phyloP scores from a whole-genome alignment of 2,797 vertebrate species.

The Clarias pachynema region DNA sequence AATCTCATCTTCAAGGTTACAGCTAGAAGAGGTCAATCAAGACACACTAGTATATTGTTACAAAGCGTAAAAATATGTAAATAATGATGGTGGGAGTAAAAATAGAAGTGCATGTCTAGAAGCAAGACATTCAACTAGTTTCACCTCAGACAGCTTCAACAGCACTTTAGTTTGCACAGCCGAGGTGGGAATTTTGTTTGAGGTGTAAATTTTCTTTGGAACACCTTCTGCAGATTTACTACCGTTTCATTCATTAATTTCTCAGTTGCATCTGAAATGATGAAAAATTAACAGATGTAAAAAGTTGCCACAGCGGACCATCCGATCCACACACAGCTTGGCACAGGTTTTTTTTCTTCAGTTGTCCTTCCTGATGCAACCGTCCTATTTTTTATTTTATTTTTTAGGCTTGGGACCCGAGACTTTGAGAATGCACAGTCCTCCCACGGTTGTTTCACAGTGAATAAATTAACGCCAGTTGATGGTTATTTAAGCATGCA shows the following conservation, averaged over 20 bases:
- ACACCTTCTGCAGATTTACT: neutral
- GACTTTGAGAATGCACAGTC: no score
- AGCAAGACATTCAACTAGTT: neutral
- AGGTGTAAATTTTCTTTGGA: neutral
- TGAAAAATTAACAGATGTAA: neutral
- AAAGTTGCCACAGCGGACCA: neutral
- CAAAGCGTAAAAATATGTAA: neutral
- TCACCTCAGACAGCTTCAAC: neutral
- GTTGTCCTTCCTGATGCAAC: no score
- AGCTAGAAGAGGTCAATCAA: neutral
- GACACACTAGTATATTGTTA: neutral
- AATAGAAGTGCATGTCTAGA: neutral
- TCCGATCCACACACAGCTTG: no score
- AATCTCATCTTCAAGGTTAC: neutral
- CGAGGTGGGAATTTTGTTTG: neutral
- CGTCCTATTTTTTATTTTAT: no score
- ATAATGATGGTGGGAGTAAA: neutral
- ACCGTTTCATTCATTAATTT: neutral
- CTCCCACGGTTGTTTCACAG: no score
- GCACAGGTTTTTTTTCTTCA: no score
- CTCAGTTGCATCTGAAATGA: neutral
- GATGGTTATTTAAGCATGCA: no score
- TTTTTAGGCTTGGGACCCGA: no score
- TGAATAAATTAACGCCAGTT: no score
- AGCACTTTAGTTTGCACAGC: neutral